phyloP scores from a whole-genome alignment of 2,113 vertebrate species.

The Calonectris borealis region DNA sequence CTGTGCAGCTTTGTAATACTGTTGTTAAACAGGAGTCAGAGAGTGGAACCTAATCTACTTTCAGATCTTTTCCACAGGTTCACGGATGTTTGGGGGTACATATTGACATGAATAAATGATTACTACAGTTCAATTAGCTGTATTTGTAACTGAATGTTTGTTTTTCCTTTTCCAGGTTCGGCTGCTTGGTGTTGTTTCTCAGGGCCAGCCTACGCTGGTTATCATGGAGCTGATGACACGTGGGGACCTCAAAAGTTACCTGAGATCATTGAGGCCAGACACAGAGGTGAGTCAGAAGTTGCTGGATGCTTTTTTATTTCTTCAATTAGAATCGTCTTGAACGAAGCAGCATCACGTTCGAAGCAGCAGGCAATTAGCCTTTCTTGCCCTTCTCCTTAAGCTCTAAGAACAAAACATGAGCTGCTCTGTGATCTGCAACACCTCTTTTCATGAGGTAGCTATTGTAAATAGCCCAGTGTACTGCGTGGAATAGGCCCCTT shows the following conservation, averaged over 20 bases:
- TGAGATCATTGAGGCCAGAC: constrained; percentile 90
- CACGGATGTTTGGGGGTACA: not conserved
- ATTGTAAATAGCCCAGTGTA: not conserved
- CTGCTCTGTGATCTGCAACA: not conserved
- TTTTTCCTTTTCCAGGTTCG: constrained; percentile 81
- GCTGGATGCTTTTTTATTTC: not conserved
- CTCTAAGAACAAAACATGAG: not conserved
- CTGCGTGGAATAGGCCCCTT: not conserved
- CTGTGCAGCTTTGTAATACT: rapidly evolving
- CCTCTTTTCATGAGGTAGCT: not conserved
- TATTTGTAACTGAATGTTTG: not conserved
- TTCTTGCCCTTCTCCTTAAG: constrained; percentile 16
- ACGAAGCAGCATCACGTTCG: not conserved
- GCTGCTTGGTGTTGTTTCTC: constrained; percentile 95
- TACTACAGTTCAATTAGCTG: not conserved
- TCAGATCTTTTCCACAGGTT: not conserved
- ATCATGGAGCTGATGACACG: constrained; percentile 99
- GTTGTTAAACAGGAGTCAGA: not conserved
- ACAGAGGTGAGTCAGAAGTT: constrained; percentile 76
- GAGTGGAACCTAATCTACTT: not conserved
- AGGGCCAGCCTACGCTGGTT: constrained; percentile 96
- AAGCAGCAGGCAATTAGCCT: constrained; percentile 42
- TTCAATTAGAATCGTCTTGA: not conserved
- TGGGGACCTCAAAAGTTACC: constrained; percentile 96
- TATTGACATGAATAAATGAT: not conserved